Evolutionary conservation across 2,797 vertebrate genomes (phyloP), one percentile per base, ranked within the genome.

Genomic region (Coendou prehensilis): DNA sequence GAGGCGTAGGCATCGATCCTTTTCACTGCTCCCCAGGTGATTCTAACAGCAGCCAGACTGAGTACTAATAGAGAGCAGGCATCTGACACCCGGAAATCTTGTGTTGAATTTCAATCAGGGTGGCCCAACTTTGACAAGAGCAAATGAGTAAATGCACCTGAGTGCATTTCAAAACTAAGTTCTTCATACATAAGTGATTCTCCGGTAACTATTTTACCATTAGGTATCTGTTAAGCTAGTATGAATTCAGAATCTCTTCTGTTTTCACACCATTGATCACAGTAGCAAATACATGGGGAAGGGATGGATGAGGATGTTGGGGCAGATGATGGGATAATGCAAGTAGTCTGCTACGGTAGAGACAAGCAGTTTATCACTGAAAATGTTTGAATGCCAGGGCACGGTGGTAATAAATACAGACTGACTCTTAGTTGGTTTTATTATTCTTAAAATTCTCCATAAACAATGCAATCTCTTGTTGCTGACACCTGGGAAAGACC

Each of bases 91-190:
- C 13, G 0, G 61, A n/a, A 94, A 81, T 73, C 80, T 61, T 14
- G 22, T 14, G 9, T 54, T n/a, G 81, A 63, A 75, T 96, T 76
- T 97, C 81, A 96, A 95, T 89, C 56, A 96, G 80, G 52, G 22
- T 23, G 22, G 61, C 41, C 86, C 94, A 93, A 30, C 61, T 81
- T 80, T 90, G 93, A 76, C 45, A 80, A 22, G 26, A 83, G 33
- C 76, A 45, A 80, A 73, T 69, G 64, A 82, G 10, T 47, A 73
- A 84, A 82, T 73, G 73, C 85, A 50, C 56, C 56, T 0, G 1
- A 75, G 61, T 37, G 61, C 81, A 78, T 83, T 92, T 95, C 61
- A 88, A 89, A 87, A 57, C 20, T 1, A 73, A 96, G 64, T 81
- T 26, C 41, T 86, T 63, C 47, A 56, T 37, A 89, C 15, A 45